phyloP scores from a whole-genome alignment of 2,113 vertebrate species.

The Crotalus tigris region DNA sequence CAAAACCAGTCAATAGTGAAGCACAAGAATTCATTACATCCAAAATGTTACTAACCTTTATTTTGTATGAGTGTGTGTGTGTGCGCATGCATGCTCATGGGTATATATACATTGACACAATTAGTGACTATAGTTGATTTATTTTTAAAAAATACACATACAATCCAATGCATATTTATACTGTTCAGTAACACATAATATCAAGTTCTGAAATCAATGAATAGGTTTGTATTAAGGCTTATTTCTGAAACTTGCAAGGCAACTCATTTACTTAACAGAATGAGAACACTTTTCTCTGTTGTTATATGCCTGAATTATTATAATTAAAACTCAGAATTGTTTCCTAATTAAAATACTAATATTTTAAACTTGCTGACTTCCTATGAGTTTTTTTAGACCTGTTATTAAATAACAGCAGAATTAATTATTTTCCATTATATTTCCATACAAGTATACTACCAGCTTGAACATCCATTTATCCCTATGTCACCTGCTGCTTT shows the following conservation, averaged over 20 bases:
- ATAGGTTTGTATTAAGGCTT: not conserved
- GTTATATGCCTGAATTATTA: not conserved
- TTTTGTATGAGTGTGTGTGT: no score
- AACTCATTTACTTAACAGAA: not conserved
- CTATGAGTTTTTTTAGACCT: not conserved
- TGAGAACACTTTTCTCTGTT: not conserved
- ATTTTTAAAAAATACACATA: not conserved
- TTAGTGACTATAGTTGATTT: not conserved
- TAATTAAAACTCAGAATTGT: not conserved
- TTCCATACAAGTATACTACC: not conserved
- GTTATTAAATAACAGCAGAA: not conserved
- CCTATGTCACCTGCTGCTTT: not conserved
- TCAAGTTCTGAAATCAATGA: not conserved
- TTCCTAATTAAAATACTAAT: not conserved
- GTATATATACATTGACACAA: not conserved
- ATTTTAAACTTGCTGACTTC: not conserved
- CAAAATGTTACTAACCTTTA: not conserved
- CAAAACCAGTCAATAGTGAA: not conserved
- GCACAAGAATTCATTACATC: not conserved
- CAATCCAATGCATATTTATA: not conserved
- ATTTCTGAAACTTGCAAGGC: not conserved
- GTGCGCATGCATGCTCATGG: rapidly evolving
- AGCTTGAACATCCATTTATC: not conserved
- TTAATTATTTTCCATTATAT: not conserved
- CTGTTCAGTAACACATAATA: not conserved